These are phyloP conservation scores for Orussus abietinus DNA, from an alignment of 1,140 invertebrate species.

Conservation along the genomic window DNA sequence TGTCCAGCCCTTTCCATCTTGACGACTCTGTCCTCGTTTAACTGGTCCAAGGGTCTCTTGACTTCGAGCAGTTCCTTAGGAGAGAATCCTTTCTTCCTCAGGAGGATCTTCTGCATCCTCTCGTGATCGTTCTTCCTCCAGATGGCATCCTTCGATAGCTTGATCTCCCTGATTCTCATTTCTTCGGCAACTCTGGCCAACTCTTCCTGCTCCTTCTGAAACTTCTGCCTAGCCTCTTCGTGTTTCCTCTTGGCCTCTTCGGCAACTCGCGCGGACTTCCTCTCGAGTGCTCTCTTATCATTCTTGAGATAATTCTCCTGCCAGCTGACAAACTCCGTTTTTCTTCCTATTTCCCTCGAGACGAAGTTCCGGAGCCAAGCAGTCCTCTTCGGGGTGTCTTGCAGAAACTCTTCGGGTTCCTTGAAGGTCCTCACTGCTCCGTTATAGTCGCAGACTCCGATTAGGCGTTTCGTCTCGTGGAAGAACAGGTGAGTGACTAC, in stretches of 20 bases:
- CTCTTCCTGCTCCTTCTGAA: constrained; percentile 32
- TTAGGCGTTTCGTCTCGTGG: constrained; percentile 7
- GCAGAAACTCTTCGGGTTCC: constrained; percentile 13
- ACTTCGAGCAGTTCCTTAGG: constrained; percentile 40
- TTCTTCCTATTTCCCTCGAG: constrained; percentile 32
- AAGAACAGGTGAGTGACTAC: too few relatives aligned
- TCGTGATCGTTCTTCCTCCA: constrained; percentile 41
- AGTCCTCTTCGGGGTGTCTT: constrained; percentile 21
- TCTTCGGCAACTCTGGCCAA: constrained; percentile 25
- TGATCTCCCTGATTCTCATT: constrained; percentile 25
- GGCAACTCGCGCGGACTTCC: constrained; percentile 21
- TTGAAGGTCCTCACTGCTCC: constrained; percentile 27
- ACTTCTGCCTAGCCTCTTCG: constrained; percentile 24
- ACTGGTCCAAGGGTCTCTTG: constrained; percentile 40
- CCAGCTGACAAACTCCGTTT: constrained; percentile 34
- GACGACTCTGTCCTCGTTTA: constrained; percentile 37
- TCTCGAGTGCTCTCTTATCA: constrained; percentile 21
- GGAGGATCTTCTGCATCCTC: constrained; percentile 41
- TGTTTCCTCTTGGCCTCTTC: constrained; percentile 24
- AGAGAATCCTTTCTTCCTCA: constrained; percentile 46
- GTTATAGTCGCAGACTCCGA: constrained; percentile 29
- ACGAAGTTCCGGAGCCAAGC: constrained; percentile 41
- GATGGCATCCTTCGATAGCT: constrained; percentile 36
- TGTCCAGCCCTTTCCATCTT: constrained; percentile 38
- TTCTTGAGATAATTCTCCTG: constrained; percentile 29